phyloP scores from a whole-genome alignment of 2,113 vertebrate species.

The Merops nubicus region DNA sequence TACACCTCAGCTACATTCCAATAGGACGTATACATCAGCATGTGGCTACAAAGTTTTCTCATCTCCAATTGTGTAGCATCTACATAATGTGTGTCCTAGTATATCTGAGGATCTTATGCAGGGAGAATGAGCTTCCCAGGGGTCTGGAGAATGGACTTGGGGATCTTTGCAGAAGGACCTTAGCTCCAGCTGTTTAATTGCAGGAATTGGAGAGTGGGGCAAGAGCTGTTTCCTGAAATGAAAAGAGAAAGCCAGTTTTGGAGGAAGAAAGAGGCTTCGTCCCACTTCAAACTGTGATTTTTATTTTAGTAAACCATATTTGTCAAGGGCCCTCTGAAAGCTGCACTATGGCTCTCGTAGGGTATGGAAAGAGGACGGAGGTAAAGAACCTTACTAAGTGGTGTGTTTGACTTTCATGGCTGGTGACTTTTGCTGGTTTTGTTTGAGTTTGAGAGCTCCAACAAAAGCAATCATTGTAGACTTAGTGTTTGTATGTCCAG shows the following conservation, averaged over 20 bases:
- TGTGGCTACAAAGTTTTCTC: background rate
- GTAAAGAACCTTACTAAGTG: background rate
- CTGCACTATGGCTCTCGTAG: background rate
- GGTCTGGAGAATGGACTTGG: background rate
- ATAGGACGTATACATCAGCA: rapidly evolving
- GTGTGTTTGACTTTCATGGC: background rate
- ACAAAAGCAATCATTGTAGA: background rate
- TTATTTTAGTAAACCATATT: background rate
- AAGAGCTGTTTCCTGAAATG: background rate
- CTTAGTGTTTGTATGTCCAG: background rate
- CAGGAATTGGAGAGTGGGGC: background rate
- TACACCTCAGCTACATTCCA: background rate
- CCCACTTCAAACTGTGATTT: background rate
- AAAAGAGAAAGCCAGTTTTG: background rate
- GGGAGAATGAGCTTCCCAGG: background rate
- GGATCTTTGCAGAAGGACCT: background rate
- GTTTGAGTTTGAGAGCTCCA: background rate
- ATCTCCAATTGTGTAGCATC: background rate
- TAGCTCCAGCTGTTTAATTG: background rate
- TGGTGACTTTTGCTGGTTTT: background rate
- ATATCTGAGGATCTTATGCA: background rate
- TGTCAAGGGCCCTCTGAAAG: background rate
- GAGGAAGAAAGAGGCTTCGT: background rate
- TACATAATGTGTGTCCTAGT: background rate
- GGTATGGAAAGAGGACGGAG: background rate